These are phyloP conservation scores for Helicolenus hilgendorfi DNA, from an alignment of 2,797 vertebrate species.

Conservation along the genomic window DNA sequence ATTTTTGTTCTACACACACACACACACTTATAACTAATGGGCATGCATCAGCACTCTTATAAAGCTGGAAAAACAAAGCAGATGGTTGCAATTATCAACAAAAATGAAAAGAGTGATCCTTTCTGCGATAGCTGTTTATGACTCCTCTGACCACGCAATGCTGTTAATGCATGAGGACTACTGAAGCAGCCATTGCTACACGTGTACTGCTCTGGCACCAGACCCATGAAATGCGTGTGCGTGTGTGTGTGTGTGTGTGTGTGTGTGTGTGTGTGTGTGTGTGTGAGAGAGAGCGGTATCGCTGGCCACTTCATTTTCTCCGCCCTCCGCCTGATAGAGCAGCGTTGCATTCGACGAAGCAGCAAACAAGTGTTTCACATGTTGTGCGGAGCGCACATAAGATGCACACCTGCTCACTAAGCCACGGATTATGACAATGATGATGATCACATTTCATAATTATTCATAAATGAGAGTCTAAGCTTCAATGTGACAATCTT, in stretches of 20 bases:
- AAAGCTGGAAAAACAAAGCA: background rate
- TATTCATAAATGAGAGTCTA: constrained; percentile 28
- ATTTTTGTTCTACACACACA: background rate
- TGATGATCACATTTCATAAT: constrained; percentile 59
- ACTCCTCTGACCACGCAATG: background rate
- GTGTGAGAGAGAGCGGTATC: background rate
- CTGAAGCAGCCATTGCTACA: constrained; percentile 10
- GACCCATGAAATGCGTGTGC: constrained; percentile 18
- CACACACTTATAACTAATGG: background rate
- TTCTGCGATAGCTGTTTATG: constrained; percentile 7
- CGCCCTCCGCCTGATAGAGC: constrained; percentile 9
- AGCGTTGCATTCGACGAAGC: background rate
- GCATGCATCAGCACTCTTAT: background rate
- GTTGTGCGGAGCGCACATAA: constrained; percentile 23
- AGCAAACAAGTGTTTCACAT: constrained; percentile 45
- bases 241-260: background rate
- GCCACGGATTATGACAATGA: constrained; percentile 30
- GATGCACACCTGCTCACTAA: constrained; percentile 47
- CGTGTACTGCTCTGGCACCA: constrained; percentile 12
- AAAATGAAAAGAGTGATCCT: constrained; percentile 25
- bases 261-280: background rate
- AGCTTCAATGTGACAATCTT: constrained; percentile 25
- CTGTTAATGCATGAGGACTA: constrained; percentile 9
- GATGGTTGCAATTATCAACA: constrained; percentile 20
- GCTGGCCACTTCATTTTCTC: background rate